phyloP scores from a whole-genome alignment of 1,140 invertebrate genomes.

The Batillaria attramentaria region DNA sequence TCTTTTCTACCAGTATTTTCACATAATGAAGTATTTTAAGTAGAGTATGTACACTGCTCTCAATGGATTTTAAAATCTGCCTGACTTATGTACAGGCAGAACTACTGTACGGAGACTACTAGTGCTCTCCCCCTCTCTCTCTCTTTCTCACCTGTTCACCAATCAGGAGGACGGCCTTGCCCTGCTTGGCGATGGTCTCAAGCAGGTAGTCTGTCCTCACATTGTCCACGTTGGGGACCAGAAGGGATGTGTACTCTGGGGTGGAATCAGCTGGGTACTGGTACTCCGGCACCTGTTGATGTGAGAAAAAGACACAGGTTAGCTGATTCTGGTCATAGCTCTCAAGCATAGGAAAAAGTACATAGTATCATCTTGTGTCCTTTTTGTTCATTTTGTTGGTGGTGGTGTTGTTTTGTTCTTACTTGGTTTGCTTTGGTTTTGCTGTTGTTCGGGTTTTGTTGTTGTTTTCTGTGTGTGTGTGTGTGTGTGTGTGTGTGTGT shows the following conservation, averaged over 20 bases:
- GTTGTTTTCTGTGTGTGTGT: too few species aligned
- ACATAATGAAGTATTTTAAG: too few species aligned
- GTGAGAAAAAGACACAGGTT: neutral
- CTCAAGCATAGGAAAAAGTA: neutral
- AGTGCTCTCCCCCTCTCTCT: too few species aligned
- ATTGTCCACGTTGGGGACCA: constrained; percentile 96
- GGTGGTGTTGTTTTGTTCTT: neutral
- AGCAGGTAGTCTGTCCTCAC: constrained; percentile 94
- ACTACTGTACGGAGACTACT: too few species aligned
- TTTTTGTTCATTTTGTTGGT: too few species aligned
- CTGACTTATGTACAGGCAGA: too few species aligned
- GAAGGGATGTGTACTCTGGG: constrained; percentile 90
- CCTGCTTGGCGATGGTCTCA: constrained; percentile 89
- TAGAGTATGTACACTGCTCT: too few species aligned
- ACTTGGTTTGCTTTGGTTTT: neutral
- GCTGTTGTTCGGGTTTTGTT: neutral
- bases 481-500: too few species aligned
- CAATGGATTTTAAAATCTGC: too few species aligned
- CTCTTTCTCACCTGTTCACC: constrained; percentile 89
- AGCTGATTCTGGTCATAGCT: too few species aligned
- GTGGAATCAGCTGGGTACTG: constrained; percentile 87
- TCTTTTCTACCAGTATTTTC: too few species aligned
- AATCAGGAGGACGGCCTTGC: constrained; percentile 87
- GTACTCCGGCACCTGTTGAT: constrained; percentile 83
- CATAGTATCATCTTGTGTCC: neutral